Evolutionary conservation across 2,113 vertebrate genomes (phyloP).

Genomic region (Regulus satrapa): DNA sequence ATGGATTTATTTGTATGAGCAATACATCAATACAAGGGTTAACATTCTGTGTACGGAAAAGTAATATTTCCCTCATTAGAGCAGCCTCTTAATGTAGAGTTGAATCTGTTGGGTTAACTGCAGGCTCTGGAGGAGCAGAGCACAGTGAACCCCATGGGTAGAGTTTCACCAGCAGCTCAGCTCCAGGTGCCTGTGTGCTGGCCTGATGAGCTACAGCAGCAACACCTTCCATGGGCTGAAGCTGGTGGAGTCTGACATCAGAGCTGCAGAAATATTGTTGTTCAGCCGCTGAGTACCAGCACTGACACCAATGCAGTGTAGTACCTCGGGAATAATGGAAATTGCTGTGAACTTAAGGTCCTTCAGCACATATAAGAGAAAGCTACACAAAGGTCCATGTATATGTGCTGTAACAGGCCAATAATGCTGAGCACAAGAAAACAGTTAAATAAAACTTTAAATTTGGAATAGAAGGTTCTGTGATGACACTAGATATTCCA

Average conservation of each 20-base stretch:
- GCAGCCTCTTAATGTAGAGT: constrained; percentile 38
- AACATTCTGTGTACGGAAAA: constrained; percentile 55
- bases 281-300: not conserved
- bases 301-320: not conserved
- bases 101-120: not conserved
- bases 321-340: not conserved
- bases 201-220: not conserved
- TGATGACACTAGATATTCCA: not conserved
- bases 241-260: not conserved
- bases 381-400: accelerated
- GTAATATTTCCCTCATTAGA: constrained; percentile 53
- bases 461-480: not conserved
- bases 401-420: not conserved
- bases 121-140: not conserved
- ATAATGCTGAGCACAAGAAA: not conserved
- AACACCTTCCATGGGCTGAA: not conserved
- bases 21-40: constrained; percentile 32
- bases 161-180: not conserved
- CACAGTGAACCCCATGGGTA: not conserved
- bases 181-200: not conserved
- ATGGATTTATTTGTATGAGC: constrained; percentile 52
- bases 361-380: not conserved
- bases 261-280: not conserved
- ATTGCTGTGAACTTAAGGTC: not conserved
- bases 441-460: not conserved